A percentile compares a stretch with the other conserved stretches of the same genome.
phyloP scores from a whole-genome alignment of 2,797 vertebrate species.

The Mareca penelope region DNA sequence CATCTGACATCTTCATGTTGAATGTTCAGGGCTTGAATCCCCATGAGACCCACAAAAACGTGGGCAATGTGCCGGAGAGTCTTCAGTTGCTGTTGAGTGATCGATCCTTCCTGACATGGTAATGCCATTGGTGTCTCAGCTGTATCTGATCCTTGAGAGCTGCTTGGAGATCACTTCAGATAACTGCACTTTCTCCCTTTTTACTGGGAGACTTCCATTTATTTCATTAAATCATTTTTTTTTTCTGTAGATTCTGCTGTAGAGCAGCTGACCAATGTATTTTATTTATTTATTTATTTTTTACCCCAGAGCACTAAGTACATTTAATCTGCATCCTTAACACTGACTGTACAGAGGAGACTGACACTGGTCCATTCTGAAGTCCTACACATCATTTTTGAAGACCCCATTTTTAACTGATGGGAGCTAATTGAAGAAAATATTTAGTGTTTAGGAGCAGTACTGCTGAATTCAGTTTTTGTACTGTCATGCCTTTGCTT shows the following conservation, averaged over 20 bases:
- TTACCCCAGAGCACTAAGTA: background rate
- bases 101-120: background rate
- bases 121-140: background rate
- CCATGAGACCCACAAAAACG: background rate
- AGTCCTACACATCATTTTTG: background rate
- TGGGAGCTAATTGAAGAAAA: background rate
- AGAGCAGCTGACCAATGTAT: background rate
- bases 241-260: background rate
- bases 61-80: background rate
- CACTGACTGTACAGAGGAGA: background rate
- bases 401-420: background rate
- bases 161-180: background rate
- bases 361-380: background rate
- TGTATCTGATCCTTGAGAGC: background rate
- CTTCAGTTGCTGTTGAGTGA: background rate
- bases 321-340: background rate
- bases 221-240: background rate
- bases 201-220: background rate
- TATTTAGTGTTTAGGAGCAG: background rate
- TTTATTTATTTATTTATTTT: background rate
- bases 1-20: background rate
- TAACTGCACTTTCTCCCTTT: background rate
- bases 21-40: background rate
- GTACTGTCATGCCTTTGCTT: background rate
- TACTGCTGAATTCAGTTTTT: background rate